Conservation (phyloP, 2,797 vertebrate species). For the Periparus ater region DNA sequence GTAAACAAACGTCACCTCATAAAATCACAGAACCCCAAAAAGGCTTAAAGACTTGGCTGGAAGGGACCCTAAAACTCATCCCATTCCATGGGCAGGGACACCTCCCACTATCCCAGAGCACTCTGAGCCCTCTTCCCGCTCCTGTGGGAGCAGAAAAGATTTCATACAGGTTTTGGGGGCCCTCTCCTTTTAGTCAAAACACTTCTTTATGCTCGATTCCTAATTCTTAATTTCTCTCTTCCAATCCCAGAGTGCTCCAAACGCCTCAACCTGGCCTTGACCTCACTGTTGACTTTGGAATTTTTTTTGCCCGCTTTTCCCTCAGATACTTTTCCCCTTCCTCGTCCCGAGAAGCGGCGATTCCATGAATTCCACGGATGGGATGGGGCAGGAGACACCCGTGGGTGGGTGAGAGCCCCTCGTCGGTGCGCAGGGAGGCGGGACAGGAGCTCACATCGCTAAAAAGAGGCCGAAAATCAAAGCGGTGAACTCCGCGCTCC, state of each 20-base stretch:
- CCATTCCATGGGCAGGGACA: no score
- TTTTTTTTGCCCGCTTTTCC: fast-evolving
- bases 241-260: background rate
- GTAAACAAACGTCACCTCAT: fast-evolving
- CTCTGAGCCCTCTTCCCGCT: no score
- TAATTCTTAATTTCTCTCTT: no score
- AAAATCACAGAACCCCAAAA: background rate
- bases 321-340: background rate
- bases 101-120: background rate
- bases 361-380: background rate
- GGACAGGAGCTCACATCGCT: background rate
- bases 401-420: background rate
- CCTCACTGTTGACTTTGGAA: fast-evolving
- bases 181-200: no score
- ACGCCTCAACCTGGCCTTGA: background rate
- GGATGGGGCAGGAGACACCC: background rate
- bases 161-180: no score
- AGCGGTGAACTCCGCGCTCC: background rate
- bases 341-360: background rate
- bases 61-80: no score
- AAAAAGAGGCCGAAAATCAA: background rate
- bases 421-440: background rate
- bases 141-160: no score
- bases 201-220: no score
- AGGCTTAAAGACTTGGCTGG: fast-evolving